Evolutionary conservation across 1,140 invertebrate species (phyloP), one percentile per base, ranked within the genome.

Genomic region (Tribolium madens): DNA sequence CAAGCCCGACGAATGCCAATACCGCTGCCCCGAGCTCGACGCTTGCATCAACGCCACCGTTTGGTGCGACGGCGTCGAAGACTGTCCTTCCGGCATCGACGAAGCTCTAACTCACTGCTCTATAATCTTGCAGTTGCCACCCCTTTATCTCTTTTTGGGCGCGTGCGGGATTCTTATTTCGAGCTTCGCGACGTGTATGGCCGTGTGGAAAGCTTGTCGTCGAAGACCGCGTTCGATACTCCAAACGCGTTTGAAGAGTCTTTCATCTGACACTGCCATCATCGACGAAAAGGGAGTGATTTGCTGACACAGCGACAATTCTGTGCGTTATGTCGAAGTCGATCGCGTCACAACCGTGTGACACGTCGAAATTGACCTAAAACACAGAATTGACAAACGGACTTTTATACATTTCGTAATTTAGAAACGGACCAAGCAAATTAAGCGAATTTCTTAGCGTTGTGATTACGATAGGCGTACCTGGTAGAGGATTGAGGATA

Each of bases 231-330:
- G 88, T 0, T 93, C 92, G 10, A 92, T 93, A 47, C 88, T 93
- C 10, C 92, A 94, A 82, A 92, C 93, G 75, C 89, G 93, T 1
- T 88, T 94, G 33, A 93, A 94, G 83, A 93, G 92, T 78, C 87
- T 94, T 9, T 93, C 91, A 2, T 88, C 91, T 78, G 93, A 93
- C 86, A 93, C 92, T 68, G 92, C 92, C 73, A 92, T 93, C 78
- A 91, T 94, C 83, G 93, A 93, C 80, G 92, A 93, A 80, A 94
- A 95, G 86, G 94, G 95, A 87, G 92, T 95, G 87, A 94, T 95
- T 90, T 95, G 94, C 94, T 96, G 94, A 96, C 94, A 94, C 90
- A 94, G 91, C 91, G 93, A 95, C 90, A 93, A 93, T 93, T 95
- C 94, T 92, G 94, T 95, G 87, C 93, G 94, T 86, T 95, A 95